Percentiles rank a stretch among this genome's conserved stretches.
Conservation (phyloP, 1,140 invertebrate genomes). For the Danaus melanippus region DNA sequence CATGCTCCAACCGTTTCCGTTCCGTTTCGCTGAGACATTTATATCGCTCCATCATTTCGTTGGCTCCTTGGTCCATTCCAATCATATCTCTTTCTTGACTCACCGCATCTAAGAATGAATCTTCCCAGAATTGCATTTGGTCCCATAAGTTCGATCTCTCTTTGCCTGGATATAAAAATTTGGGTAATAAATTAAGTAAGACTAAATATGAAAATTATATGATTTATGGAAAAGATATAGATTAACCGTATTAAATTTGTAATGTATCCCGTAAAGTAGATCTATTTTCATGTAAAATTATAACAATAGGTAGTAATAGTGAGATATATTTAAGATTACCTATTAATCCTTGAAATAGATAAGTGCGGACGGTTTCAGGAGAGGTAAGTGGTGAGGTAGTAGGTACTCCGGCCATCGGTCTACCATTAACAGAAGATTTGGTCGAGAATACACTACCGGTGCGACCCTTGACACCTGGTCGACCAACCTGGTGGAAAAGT, state of each 20-base stretch:
- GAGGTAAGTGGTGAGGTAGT: constrained; percentile 87
- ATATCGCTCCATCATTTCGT: constrained; percentile 99
- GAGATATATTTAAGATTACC: constrained; percentile 45
- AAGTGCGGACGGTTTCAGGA: constrained; percentile 88
- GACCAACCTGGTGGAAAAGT: constrained; percentile 10
- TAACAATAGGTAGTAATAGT: neutral
- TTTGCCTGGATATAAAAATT: constrained; percentile 45
- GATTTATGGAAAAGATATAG: constrained; percentile 1
- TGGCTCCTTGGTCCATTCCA: constrained; percentile 99
- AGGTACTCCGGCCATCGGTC: constrained; percentile 91
- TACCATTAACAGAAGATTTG: constrained; percentile 91
- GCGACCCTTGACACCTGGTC: constrained; percentile 75
- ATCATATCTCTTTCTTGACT: constrained; percentile 99
- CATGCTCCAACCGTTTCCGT: constrained; percentile 95
- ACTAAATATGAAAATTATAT: neutral
- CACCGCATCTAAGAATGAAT: constrained; percentile 98
- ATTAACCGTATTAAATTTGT: neutral
- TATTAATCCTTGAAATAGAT: constrained; percentile 90
- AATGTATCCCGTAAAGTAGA: neutral
- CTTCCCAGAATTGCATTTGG: constrained; percentile 99
- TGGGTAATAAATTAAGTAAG: neutral
- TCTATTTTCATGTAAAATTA: neutral
- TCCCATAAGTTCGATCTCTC: constrained; percentile 94
- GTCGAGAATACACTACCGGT: constrained; percentile 93
- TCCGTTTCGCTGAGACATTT: constrained; percentile 95